phyloP scores from a whole-genome alignment of 2,113 vertebrate species.

The Parus major region DNA sequence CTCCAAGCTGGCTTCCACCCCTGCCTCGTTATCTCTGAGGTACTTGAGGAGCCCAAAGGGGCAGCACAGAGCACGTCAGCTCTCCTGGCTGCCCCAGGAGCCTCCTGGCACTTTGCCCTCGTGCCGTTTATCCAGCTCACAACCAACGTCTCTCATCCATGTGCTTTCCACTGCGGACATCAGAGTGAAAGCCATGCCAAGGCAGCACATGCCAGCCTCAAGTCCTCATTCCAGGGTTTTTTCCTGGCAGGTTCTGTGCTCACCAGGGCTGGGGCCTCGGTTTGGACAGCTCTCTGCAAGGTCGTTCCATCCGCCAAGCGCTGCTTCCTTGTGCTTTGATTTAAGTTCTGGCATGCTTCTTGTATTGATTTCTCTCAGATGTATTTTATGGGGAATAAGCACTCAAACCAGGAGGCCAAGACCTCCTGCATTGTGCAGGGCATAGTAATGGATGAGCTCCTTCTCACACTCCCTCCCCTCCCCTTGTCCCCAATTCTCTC shows the following conservation, averaged over 20 bases:
- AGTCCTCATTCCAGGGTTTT: background rate
- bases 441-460: constrained; percentile 56
- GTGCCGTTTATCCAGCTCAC: background rate
- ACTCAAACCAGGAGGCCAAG: constrained; percentile 61
- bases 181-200: background rate
- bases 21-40: rapidly evolving
- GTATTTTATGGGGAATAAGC: constrained; percentile 70
- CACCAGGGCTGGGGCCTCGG: background rate
- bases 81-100: background rate
- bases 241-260: background rate
- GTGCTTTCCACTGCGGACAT: rapidly evolving
- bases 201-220: background rate
- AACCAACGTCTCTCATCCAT: background rate
- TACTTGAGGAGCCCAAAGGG: background rate
- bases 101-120: background rate
- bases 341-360: constrained; percentile 61
- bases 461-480: background rate
- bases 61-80: background rate
- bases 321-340: constrained; percentile 40
- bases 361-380: constrained; percentile 64
- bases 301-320: background rate
- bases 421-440: constrained; percentile 45
- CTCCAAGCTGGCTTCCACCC: background rate
- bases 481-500: background rate
- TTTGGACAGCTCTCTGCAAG: constrained; percentile 36